Evolutionary conservation across 2,797 vertebrate genomes (phyloP).

Genomic region (Anisognathus igniventris): DNA sequence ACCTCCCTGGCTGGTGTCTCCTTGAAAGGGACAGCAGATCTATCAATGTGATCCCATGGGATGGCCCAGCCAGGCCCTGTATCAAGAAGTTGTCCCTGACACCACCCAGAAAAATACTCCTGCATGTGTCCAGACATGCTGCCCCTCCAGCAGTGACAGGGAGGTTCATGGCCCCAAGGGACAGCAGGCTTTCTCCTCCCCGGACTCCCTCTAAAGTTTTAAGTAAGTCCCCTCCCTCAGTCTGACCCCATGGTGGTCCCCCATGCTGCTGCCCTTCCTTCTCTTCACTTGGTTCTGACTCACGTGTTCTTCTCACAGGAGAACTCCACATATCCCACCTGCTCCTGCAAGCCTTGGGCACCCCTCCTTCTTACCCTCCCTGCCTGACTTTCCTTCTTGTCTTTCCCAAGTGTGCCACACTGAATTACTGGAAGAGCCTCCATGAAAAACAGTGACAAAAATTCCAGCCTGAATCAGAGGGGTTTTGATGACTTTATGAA

Average conservation of each 20-base stretch:
- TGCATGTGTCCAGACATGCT: background rate
- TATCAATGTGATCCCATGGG: background rate
- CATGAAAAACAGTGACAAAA: background rate
- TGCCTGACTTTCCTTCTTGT: background rate
- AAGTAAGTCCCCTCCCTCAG: background rate
- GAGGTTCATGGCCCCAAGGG: background rate
- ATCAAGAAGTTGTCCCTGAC: background rate
- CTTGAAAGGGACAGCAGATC: background rate
- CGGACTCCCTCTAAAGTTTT: fast-evolving
- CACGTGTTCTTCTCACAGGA: fast-evolving
- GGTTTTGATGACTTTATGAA: background rate
- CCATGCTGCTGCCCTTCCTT: background rate
- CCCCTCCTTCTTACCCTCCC: background rate
- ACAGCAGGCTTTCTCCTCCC: background rate
- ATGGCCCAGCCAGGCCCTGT: background rate
- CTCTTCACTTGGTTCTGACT: background rate
- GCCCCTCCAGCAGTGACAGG: background rate
- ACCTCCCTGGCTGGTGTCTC: background rate
- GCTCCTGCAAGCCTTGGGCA: background rate
- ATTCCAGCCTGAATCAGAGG: background rate
- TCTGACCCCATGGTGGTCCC: background rate
- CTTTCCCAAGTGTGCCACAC: background rate
- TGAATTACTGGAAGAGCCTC: background rate
- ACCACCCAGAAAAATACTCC: background rate
- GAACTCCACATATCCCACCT: background rate